Evolutionary conservation across 1,140 invertebrate species (phyloP).

Genomic region (Macrotrachela quadricornifera): DNA sequence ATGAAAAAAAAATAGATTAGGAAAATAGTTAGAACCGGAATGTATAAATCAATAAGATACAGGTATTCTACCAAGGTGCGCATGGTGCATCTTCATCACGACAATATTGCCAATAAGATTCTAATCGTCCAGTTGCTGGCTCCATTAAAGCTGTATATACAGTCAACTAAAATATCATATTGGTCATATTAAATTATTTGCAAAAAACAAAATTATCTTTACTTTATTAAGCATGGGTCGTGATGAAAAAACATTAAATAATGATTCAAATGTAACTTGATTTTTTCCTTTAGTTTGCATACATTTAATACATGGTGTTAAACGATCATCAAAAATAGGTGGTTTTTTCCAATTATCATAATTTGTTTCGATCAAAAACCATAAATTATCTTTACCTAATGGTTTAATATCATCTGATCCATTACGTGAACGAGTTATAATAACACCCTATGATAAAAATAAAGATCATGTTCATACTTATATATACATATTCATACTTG

Average conservation of each 20-base stretch:
- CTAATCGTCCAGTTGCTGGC: constrained; percentile 25
- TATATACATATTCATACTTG: background rate
- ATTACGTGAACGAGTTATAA: constrained; percentile 18
- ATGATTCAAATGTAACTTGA: constrained; percentile 11
- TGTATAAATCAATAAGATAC: too few species aligned
- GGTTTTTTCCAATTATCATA: constrained; percentile 39
- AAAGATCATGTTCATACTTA: background rate
- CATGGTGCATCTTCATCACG: background rate
- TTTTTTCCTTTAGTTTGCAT: constrained; percentile 22
- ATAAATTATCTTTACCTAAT: constrained; percentile 16
- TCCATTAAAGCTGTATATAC: constrained; percentile 36
- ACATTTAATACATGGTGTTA: constrained; percentile 34
- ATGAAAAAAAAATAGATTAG: too few species aligned
- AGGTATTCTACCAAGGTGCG: too few species aligned
- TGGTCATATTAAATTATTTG: too few species aligned
- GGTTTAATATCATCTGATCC: constrained; percentile 14
- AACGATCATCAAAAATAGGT: constrained; percentile 36
- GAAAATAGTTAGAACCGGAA: too few species aligned
- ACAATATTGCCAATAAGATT: constrained; percentile 33
- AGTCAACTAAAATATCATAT: constrained; percentile 28
- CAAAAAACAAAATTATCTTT: background rate
- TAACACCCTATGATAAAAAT: constrained; percentile 13
- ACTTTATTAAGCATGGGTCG: constrained; percentile 39
- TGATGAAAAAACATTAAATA: constrained; percentile 36
- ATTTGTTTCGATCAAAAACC: constrained; percentile 40